These are phyloP conservation scores for Pipistrellus kuhlii DNA, from an alignment of 2,797 vertebrate species.

Conservation along the genomic window DNA sequence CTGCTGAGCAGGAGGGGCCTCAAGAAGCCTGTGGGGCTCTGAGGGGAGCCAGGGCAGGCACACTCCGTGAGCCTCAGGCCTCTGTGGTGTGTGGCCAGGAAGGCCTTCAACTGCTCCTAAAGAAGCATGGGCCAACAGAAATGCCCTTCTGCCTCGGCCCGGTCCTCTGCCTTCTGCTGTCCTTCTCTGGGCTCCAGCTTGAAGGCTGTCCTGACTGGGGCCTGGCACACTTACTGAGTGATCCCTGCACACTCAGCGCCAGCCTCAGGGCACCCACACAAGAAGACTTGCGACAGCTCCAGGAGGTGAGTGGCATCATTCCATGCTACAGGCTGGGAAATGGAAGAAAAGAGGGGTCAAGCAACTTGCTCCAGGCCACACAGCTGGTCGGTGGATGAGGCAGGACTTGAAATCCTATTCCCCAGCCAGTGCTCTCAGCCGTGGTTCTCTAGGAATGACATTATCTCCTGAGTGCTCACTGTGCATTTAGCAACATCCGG, in stretches of 20 bases:
- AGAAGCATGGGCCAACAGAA: background rate
- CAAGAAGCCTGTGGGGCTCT: background rate
- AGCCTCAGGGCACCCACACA: background rate
- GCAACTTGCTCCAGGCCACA: constrained; percentile 19
- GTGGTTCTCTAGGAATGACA: background rate
- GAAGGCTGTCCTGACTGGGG: background rate
- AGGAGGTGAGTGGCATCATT: background rate
- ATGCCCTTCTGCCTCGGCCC: too few species aligned
- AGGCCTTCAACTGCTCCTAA: background rate
- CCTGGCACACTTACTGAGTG: background rate
- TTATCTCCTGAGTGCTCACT: background rate
- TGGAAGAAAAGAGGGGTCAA: constrained; percentile 46
- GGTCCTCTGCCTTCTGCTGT: rapidly evolving
- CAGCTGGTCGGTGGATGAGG: background rate
- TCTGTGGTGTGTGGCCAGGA: background rate
- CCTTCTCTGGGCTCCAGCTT: background rate
- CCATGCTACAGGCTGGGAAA: background rate
- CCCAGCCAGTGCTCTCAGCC: background rate
- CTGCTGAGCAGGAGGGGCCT: background rate
- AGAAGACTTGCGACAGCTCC: background rate
- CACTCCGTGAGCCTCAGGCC: background rate
- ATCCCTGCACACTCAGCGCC: background rate
- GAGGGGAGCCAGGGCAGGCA: background rate
- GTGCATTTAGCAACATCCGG: background rate
- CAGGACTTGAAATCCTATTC: background rate